Conservation (phyloP, 1,140 invertebrate genomes). For the Drosophila bifasciata region DNA sequence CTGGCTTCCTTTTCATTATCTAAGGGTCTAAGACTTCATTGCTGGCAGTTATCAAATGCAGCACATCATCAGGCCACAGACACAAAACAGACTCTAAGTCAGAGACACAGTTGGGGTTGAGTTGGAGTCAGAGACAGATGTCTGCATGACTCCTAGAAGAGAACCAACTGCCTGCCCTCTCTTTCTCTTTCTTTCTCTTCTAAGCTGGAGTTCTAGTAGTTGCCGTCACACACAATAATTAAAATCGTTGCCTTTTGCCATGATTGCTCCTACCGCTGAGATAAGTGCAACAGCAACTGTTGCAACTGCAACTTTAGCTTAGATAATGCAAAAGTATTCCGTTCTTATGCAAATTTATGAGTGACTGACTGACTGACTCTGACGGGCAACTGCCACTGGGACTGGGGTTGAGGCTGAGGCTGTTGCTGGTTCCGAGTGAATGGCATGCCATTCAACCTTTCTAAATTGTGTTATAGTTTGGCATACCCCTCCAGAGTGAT, state of each 20-base stretch:
- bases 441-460: slow-evolving; percentile 78
- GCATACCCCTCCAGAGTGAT: slow-evolving; percentile 25
- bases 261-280: slow-evolving; percentile 67
- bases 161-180: slow-evolving; percentile 1
- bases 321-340: slow-evolving; percentile 70
- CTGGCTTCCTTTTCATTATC: slow-evolving; percentile 75
- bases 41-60: slow-evolving; percentile 79
- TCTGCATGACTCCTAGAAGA: slow-evolving; percentile 8
- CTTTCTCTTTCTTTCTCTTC: slow-evolving; percentile 19
- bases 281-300: slow-evolving; percentile 62
- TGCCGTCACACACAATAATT: slow-evolving; percentile 75
- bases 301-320: slow-evolving; percentile 56
- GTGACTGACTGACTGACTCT: slow-evolving; percentile 62
- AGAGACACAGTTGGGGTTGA: slow-evolving; percentile 10
- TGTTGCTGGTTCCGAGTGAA: slow-evolving; percentile 51
- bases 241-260: slow-evolving; percentile 63
- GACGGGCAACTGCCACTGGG: slow-evolving; percentile 59
- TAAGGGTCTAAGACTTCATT: slow-evolving; percentile 72
- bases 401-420: slow-evolving; percentile 5
- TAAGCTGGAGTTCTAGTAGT: slow-evolving; percentile 36
- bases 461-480: slow-evolving; percentile 73
- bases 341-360: slow-evolving; percentile 79
- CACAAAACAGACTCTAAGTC: slow-evolving; percentile 14
- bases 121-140: slow-evolving; percentile 19
- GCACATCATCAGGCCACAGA: slow-evolving; percentile 61